Percentiles rank a stretch among this genome's conserved stretches.
These are phyloP conservation scores for Drosophila tripunctata DNA, from an alignment of 2,888 invertebrate genomes.

Conservation along the genomic window DNA sequence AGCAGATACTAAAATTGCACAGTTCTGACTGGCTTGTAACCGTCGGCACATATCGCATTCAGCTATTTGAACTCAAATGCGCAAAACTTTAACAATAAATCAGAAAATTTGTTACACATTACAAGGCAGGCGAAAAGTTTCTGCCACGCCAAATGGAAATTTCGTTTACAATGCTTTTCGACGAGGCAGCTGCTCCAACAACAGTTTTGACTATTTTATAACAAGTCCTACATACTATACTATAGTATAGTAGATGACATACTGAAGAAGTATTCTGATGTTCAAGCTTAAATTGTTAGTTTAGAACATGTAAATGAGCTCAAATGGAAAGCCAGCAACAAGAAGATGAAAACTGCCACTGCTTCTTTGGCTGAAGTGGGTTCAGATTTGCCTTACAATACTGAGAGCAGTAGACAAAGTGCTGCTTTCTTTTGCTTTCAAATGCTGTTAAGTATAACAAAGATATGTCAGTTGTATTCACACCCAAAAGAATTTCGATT, in stretches of 20 bases:
- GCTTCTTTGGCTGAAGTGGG: neutral
- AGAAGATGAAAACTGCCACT: neutral
- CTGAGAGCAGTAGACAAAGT: too few relatives aligned
- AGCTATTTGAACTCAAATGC: conserved; percentile 53
- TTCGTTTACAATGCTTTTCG: conserved; percentile 55
- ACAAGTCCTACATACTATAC: too few relatives aligned
- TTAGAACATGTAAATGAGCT: neutral
- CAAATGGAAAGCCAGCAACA: neutral
- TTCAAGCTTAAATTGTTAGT: neutral
- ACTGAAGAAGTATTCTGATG: neutral
- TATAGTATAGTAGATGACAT: too few relatives aligned
- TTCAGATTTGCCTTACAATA: too few relatives aligned
- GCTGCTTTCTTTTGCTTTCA: too few relatives aligned
- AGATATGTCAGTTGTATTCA: too few relatives aligned
- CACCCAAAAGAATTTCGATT: too few relatives aligned
- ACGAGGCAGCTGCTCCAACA: conserved; percentile 25
- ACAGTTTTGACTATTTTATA: conserved; percentile 12
- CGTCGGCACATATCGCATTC: conserved; percentile 51
- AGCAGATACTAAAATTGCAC: neutral
- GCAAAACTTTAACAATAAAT: conserved; percentile 68
- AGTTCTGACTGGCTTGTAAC: conserved; percentile 32
- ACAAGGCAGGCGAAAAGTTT: conserved; percentile 50
- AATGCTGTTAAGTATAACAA: too few relatives aligned
- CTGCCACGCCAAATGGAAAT: conserved; percentile 54
- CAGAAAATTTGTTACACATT: conserved; percentile 61